Base-by-base conservation (phyloP, 1,140 invertebrate species). In the Akabosia matsudoensis region DNA sequence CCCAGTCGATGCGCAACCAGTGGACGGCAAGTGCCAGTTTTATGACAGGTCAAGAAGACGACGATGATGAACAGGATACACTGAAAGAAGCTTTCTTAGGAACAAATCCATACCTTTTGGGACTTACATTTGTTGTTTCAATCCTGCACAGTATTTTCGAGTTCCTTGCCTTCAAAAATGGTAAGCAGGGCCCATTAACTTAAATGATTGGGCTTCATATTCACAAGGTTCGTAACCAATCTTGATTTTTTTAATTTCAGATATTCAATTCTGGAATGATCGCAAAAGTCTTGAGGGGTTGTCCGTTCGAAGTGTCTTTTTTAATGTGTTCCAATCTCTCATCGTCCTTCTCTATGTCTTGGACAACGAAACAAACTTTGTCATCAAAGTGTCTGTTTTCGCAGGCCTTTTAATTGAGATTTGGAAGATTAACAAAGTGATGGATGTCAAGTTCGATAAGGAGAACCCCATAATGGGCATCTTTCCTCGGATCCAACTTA, bases 241-340 rank as follows among this genome's bases (percentile, higher is more conserved):
- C 77, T 77, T 67, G 24, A 72, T 73, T 82, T 83, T 82, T 75
- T 76, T 82, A 78, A 81, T 86, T 87, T 52, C 84, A 92, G 93
- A 99, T 86, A 99, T 99, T 83, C 97, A 99, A 86, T 99, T 99
- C 84, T 99, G 98, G 98, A 96, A 97, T 78, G 97, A 97, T 82
- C 88, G 97, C 45, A 95, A 98, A 84, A 97, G 95, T 3, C 86
- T 99, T 33, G 97, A 99, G 88, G 97, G 97, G 56, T 86, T 99
- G 7, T 99, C 97, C 0, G 97, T 99, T 13, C 90, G 97, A 77
- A 97, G 96, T 0, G 96, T 99, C n/a, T 97, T 99, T 85, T 99
- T 99, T 85, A 97, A 97, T 83, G 96, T 99, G 0, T 97, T 99
- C 84, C 97, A 99, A 84, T 96, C 96, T 0, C 83, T 97, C 0